Percentiles rank a stretch among this genome's conserved stretches.
Evolutionary conservation across 2,797 vertebrate species (phyloP).

Genomic region (Crax fasciolata): DNA sequence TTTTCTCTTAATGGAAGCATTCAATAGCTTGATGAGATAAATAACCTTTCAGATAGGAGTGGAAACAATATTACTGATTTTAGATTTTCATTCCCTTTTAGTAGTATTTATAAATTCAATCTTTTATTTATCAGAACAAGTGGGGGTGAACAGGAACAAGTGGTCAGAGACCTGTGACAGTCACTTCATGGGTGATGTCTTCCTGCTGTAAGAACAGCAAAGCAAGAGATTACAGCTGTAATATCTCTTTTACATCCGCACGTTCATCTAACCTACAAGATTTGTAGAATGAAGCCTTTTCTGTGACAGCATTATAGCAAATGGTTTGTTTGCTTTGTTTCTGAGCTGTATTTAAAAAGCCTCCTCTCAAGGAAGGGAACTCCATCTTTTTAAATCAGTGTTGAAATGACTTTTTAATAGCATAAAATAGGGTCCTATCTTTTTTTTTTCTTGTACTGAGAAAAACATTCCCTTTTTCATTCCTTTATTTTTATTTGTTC

Average conservation of each 20-base stretch:
- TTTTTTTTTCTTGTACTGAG: background rate
- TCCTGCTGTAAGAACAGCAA: background rate
- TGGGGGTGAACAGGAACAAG: background rate
- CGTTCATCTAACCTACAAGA: background rate
- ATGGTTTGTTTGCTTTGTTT: background rate
- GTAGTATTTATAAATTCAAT: background rate
- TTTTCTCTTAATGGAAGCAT: background rate
- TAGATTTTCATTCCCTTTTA: background rate
- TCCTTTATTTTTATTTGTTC: constrained; percentile 24
- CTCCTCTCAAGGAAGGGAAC: background rate
- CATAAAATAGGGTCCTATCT: background rate
- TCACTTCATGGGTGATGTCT: background rate
- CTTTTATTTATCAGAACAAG: background rate
- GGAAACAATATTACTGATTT: background rate
- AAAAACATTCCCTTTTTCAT: background rate
- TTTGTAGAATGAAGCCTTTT: background rate
- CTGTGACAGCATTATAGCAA: background rate
- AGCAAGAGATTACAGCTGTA: background rate
- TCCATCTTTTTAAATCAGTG: background rate
- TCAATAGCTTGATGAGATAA: background rate
- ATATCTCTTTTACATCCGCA: background rate
- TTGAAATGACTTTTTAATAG: background rate
- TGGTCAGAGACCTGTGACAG: background rate
- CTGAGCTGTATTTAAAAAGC: background rate
- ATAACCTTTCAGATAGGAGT: background rate